These are phyloP conservation scores for Lanistes nyassanus DNA, from an alignment of 1,140 invertebrate species.

Conservation along the genomic window DNA sequence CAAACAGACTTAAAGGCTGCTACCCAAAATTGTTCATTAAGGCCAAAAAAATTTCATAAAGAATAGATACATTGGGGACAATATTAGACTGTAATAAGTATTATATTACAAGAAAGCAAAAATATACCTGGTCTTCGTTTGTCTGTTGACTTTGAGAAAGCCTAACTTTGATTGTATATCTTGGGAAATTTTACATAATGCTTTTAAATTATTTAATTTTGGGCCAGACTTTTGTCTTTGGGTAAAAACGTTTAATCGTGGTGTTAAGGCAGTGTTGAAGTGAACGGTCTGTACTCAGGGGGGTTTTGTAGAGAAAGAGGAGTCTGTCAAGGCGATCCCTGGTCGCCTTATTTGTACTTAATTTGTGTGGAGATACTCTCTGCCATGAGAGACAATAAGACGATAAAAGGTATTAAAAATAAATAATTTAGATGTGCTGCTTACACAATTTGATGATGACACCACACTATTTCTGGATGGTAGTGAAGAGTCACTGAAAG, in stretches of 20 bases:
- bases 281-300: background rate
- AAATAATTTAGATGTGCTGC: background rate
- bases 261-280: no score
- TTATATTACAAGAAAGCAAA: background rate
- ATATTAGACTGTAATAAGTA: background rate
- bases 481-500: no score
- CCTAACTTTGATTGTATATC: background rate
- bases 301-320: background rate
- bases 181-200: background rate
- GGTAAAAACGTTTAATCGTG: no score
- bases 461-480: no score
- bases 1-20: background rate
- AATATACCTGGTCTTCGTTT: background rate
- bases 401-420: background rate
- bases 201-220: background rate
- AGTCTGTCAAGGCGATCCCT: background rate
- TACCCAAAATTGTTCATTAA: background rate
- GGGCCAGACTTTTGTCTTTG: no score
- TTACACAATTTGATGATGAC: background rate
- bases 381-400: background rate
- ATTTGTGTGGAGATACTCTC: background rate
- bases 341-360: conserved; percentile 14
- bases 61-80: background rate
- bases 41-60: background rate
- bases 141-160: background rate